A percentile compares a stretch with the other conserved stretches of the same genome.
Evolutionary conservation across 2,888 invertebrate genomes (phyloP).

Genomic region (Lepidocyrtoides sp.): DNA sequence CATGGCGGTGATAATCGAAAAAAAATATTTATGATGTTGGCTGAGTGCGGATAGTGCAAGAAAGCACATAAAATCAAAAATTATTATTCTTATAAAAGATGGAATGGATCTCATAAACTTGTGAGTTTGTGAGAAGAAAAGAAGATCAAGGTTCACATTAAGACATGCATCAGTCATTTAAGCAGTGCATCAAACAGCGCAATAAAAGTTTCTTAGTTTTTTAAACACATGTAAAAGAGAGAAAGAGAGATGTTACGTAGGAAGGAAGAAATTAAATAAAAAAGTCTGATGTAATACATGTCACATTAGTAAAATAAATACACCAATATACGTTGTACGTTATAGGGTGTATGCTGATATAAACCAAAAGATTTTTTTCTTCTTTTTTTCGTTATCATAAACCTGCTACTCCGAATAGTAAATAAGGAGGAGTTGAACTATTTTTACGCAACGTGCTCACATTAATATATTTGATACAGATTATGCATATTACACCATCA

Average conservation of each 20-base stretch:
- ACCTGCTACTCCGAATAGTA: slow-evolving; percentile 21
- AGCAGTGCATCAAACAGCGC: background rate
- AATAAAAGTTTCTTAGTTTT: slow-evolving; percentile 22
- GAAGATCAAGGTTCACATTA: slow-evolving; percentile 63
- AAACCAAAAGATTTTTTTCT: background rate
- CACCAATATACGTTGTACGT: background rate
- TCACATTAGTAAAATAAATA: slow-evolving; percentile 9
- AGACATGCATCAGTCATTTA: slow-evolving; percentile 44
- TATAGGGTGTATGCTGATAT: background rate
- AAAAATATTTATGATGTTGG: no score
- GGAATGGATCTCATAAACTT: no score
- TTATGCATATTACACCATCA: background rate
- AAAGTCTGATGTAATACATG: slow-evolving; percentile 13
- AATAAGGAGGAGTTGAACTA: slow-evolving; percentile 34
- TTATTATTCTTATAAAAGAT: no score
- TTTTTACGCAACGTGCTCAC: background rate
- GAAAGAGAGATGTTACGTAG: background rate
- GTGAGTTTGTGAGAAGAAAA: background rate
- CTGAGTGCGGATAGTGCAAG: no score
- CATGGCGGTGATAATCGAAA: background rate
- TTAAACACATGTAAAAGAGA: slow-evolving; percentile 25
- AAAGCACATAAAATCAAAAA: no score
- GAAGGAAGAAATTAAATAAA: slow-evolving; percentile 33
- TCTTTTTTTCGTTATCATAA: no score
- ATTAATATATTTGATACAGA: no score